A percentile compares a stretch with the other conserved stretches of the same genome.
Conservation (phyloP, 2,888 invertebrate genomes). For the Octonoba sinensis region DNA sequence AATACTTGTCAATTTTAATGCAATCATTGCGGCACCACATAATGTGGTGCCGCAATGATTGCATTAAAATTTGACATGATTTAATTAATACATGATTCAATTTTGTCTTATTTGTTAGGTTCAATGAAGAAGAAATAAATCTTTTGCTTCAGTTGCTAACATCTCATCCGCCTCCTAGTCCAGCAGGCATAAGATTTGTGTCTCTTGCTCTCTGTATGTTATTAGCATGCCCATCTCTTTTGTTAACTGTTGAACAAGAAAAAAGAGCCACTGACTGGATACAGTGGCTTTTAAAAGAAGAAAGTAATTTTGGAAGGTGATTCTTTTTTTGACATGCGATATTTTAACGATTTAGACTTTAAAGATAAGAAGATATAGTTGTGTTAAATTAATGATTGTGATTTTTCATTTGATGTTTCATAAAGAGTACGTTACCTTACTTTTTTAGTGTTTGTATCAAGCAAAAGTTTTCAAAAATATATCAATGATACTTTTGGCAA, state of each 20-base stretch:
- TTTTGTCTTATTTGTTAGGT: conserved; percentile 73
- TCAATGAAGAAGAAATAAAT: conserved; percentile 91
- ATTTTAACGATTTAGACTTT: no score
- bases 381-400: no score
- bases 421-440: no score
- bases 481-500: no score
- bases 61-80: not conserved
- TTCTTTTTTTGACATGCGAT: conserved; percentile 27
- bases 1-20: no score
- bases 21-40: no score
- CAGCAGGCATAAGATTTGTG: conserved; percentile 92
- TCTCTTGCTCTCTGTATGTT: conserved; percentile 94
- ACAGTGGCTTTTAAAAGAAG: conserved; percentile 91
- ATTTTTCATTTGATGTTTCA: no score
- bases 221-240: conserved; percentile 90
- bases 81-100: not conserved
- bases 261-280: conserved; percentile 88
- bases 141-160: conserved; percentile 87
- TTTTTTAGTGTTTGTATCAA: no score
- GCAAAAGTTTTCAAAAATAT: no score
- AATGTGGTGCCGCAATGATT: no score
- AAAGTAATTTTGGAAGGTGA: conserved; percentile 86
- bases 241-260: conserved; percentile 83
- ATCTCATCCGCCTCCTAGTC: conserved; percentile 88
- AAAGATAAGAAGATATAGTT: no score